phyloP scores from a whole-genome alignment of 2,888 invertebrate species.

The Tetragnatha montana region DNA sequence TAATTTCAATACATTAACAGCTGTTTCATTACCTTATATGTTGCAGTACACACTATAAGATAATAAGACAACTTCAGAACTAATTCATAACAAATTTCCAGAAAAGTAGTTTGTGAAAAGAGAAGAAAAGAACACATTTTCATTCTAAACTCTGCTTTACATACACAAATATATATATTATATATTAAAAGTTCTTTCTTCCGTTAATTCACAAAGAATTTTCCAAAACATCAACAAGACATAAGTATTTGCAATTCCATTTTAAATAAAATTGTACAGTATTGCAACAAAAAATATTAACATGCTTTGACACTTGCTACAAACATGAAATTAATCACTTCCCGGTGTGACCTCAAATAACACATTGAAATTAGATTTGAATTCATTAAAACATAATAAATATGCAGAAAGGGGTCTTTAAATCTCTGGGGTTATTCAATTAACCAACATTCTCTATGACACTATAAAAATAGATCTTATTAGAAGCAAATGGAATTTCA shows the following conservation, averaged over 20 bases:
- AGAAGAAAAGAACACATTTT: slow-evolving; percentile 10
- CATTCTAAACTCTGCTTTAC: slow-evolving; percentile 36
- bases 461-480: slow-evolving; percentile 67
- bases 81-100: neutral
- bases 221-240: slow-evolving; percentile 36
- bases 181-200: slow-evolving; percentile 43
- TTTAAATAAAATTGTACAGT: slow-evolving; percentile 19
- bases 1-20: neutral
- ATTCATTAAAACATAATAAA: slow-evolving; percentile 19
- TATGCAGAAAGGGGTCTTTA: neutral
- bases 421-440: slow-evolving; percentile 2
- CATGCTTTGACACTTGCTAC: slow-evolving; percentile 28
- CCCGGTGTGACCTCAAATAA: neutral
- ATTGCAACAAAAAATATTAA: slow-evolving; percentile 21
- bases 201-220: slow-evolving; percentile 44
- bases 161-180: slow-evolving; percentile 52
- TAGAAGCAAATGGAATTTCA: slow-evolving; percentile 52
- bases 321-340: slow-evolving; percentile 33
- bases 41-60: neutral
- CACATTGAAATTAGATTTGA: slow-evolving; percentile 3
- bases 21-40: neutral
- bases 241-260: slow-evolving; percentile 43
- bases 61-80: neutral
- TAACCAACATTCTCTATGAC: slow-evolving; percentile 50
- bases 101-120: neutral